Conservation (phyloP, 2,888 invertebrate species). For the Eristalis arbustorum region DNA sequence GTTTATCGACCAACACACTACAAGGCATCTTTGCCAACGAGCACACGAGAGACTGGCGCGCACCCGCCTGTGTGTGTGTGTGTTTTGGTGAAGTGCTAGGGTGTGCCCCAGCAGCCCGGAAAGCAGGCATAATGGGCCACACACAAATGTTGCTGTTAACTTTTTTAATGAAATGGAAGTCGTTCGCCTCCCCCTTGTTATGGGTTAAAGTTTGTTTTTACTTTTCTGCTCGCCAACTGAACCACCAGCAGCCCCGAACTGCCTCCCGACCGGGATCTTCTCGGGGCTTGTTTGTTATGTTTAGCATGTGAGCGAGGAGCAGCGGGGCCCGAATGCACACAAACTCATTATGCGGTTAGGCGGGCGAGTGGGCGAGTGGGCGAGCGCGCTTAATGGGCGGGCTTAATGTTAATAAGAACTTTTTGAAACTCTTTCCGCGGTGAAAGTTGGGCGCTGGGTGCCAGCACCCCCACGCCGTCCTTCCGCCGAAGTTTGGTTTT, state of each 20-base stretch:
- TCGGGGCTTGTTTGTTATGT: constrained; percentile 37
- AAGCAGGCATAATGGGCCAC: constrained; percentile 54
- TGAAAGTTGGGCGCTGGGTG: not conserved
- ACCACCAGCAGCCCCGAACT: not conserved
- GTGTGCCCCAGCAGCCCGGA: not conserved
- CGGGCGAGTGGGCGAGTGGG: not conserved
- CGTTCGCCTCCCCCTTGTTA: constrained; percentile 15
- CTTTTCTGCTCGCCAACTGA: not conserved
- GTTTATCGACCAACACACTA: constrained; percentile 63
- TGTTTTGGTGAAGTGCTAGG: not conserved
- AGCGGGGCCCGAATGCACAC: constrained; percentile 35
- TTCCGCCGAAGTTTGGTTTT: too few species aligned
- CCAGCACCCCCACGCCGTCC: too few species aligned
- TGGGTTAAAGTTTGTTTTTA: constrained; percentile 50
- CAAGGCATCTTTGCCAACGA: constrained; percentile 22
- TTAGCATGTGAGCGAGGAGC: constrained; percentile 32
- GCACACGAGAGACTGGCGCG: constrained; percentile 1
- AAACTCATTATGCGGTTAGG: constrained; percentile 66
- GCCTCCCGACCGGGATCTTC: not conserved
- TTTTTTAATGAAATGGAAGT: constrained; percentile 65
- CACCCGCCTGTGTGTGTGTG: not conserved
- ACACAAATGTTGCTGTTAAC: constrained; percentile 68
- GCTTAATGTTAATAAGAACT: constrained; percentile 53
- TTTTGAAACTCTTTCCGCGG: constrained; percentile 23
- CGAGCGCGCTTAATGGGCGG: not conserved